phyloP scores from a whole-genome alignment of 1,140 invertebrate genomes.

The Ptiloglossa arizonensis region DNA sequence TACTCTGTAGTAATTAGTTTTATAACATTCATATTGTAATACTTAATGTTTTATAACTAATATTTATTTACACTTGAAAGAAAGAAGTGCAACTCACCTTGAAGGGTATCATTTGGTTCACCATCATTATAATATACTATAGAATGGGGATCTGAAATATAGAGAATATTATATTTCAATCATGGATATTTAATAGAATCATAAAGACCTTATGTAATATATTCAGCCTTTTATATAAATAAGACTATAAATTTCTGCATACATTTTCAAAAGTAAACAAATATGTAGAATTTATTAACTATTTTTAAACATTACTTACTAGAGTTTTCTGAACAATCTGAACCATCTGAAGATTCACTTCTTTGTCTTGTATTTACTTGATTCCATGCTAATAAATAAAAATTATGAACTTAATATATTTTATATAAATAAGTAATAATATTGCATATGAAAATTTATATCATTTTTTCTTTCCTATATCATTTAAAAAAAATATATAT shows the following conservation, averaged over 20 bases:
- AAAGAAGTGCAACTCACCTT: conserved; percentile 73
- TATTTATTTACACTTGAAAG: not conserved
- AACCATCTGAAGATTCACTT: conserved; percentile 68
- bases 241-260: not conserved
- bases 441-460: not conserved
- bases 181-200: conserved; percentile 13
- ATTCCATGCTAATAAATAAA: conserved; percentile 73
- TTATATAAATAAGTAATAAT: conserved; percentile 32
- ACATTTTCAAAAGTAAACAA: conserved; percentile 3
- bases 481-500: not conserved
- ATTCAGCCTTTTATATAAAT: not conserved
- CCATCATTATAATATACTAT: conserved; percentile 88
- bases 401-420: conserved; percentile 24
- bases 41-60: conserved; percentile 14
- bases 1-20: not conserved
- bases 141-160: conserved; percentile 74
- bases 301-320: conserved; percentile 55
- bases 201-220: not conserved
- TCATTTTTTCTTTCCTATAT: not conserved
- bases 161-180: conserved; percentile 30
- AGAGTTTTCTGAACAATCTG: conserved; percentile 69
- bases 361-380: conserved; percentile 71
- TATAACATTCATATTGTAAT: not conserved
- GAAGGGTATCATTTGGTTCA: conserved; percentile 85
- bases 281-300: not conserved